Base-by-base conservation (phyloP, 1,140 invertebrate genomes). In the Pomacea maculata region DNA sequence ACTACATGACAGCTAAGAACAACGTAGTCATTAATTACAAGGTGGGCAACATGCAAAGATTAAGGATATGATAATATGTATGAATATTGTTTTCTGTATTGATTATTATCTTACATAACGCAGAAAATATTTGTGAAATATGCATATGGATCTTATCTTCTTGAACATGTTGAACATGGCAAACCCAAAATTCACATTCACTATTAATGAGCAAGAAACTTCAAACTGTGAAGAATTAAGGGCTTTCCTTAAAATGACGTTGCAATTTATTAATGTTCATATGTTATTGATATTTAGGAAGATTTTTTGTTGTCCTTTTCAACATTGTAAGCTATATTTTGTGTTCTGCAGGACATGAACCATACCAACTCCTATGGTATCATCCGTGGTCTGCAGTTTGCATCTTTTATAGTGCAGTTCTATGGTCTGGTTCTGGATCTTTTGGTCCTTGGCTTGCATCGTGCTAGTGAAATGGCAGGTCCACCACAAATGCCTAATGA, bases 1-100 rank as follows among this genome's bases (percentile, higher is more conserved):
- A 99, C 95, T 99, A 99, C 90, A 99, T 99, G 97, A 99, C 98
- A 4, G 98, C 99, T 12, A 99, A 99, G 90, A 99, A 99, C 91
- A 99, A 99, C 92, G 97, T 99, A 52, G 96, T 99, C 45, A 99
- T 99, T 79, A 99, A 99, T 92, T 99, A 99, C 91, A 99, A 99
- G 93, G 94, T 94, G 83, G 71, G 67, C 45, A 45, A 57, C 12
- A 2, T 21, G 10, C 29, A 75, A 19, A 12, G 15, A 64, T 21
- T 54, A 8, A 9, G 57, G 57, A 61, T 11, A 11, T 61, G 11
- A 0, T 61, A 14, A 17, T 17, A 4, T 61, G 15, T 61, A 14
- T 61, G 57, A 61, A 11, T 61, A 17, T 61, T 11, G 57, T 61
- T 61, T 17, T 9, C 57, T 61, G 57, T 17, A 0, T 1, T 57